A percentile compares a stretch with the other conserved stretches of the same genome.
phyloP scores from a whole-genome alignment of 1,140 invertebrate genomes.

The Ceratina australensis region DNA sequence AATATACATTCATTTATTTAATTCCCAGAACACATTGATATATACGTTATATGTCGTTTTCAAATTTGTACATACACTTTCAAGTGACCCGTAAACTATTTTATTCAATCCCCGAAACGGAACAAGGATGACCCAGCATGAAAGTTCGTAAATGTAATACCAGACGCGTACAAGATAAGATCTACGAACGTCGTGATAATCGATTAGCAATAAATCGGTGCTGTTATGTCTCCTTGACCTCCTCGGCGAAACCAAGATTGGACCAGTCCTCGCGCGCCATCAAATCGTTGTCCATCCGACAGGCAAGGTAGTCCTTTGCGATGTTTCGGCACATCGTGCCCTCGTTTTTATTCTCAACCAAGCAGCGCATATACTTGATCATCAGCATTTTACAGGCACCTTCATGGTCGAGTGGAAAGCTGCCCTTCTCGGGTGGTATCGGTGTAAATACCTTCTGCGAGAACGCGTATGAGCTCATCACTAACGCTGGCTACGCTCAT shows the following conservation, averaged over 20 bases:
- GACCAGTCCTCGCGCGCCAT: slow-evolving; percentile 96
- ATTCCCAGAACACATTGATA: neutral
- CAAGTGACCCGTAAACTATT: neutral
- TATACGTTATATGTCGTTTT: neutral
- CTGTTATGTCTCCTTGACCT: slow-evolving; percentile 64
- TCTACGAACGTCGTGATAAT: slow-evolving; percentile 30
- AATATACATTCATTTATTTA: neutral
- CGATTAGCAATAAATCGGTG: slow-evolving; percentile 44
- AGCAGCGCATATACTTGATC: slow-evolving; percentile 94
- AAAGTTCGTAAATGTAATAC: slow-evolving; percentile 19
- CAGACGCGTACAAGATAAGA: neutral
- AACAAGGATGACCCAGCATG: slow-evolving; percentile 5
- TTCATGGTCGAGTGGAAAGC: slow-evolving; percentile 97
- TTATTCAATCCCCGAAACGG: neutral
- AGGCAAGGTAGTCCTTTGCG: slow-evolving; percentile 92
- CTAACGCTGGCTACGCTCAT: slow-evolving; percentile 33
- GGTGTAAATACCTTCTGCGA: slow-evolving; percentile 91
- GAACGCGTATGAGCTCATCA: slow-evolving; percentile 92
- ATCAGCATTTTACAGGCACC: slow-evolving; percentile 92
- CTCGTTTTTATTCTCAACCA: slow-evolving; percentile 86
- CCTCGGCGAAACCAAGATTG: slow-evolving; percentile 86
- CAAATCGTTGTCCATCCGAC: slow-evolving; percentile 95
- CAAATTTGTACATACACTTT: neutral
- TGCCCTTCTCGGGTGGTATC: slow-evolving; percentile 90
- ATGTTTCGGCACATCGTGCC: slow-evolving; percentile 88